Base-by-base conservation (phyloP, 1,140 invertebrate genomes). In the Druon quercuslanigerum region DNA sequence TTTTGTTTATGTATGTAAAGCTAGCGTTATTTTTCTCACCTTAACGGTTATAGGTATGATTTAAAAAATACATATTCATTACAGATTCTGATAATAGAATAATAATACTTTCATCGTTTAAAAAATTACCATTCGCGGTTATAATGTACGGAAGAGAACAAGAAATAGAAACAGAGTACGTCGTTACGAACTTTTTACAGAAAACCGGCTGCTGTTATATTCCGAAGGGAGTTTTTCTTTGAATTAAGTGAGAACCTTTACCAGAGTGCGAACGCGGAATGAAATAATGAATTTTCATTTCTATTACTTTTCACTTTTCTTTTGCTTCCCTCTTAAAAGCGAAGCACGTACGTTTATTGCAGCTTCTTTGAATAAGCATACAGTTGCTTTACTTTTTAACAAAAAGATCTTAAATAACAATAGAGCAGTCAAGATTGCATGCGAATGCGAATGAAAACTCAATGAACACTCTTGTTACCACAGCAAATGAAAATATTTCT, bases 271-370 rank as follows among this genome's bases (percentile, higher is more conserved):
- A 66, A 66, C 57, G 13, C 52, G 20, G 25, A 33, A 66, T 20
- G 19, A 16, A 66, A 66, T 66, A 66, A 66, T 66, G 57, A 25
- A 66, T 66, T 66, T 66, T 66, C 57, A 33, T 66, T 33, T 66
- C 57, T 66, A 66, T 66, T 66, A 66, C 20, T 12, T 66, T 40
- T 66, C 57, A 25, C 13, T 66, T 66, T 40, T 33, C 56, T 20
- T 66, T 66, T 40, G 20, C 12, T 66, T 66, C 8, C 25, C 33
- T 25, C 20, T 16, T 33, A 13, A 25, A 12, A 25, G 20, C 19
- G 33, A 13, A 60, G 25, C 56, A 25, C 16, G 57, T 66, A 25
- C 16, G 57, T 66, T 66, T 13, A 66, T 66, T 66, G 20, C 40
- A 66, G 5, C 25, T 66, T 66, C 57, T 25, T 66, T 66, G 4